Base-by-base conservation (phyloP, 2,888 invertebrate genomes). In the Aproaerema taeniolella region DNA sequence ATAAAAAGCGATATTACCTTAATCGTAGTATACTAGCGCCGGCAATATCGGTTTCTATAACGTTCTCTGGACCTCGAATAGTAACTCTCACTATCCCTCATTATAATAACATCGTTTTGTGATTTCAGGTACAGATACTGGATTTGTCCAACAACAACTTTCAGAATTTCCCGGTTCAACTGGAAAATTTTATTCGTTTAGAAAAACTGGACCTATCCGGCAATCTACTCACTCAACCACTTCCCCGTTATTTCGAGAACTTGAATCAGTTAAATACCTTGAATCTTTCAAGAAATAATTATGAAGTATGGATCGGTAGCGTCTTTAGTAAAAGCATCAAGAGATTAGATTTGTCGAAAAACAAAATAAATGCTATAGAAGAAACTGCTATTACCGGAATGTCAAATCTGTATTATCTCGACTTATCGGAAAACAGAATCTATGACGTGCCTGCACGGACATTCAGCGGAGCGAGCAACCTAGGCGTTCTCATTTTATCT, bases 371-470 rank as follows among this genome's bases (percentile, higher is more conserved):
- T 25, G 67, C 61, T 1, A 74, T 94, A 12, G 89, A 91, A 31
- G 69, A 76, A 31, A 85, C 87, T 39, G 88, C 91, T 0, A 93
- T 94, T 60, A 67, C 63, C 12, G 82, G 79, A 30, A 70, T 92
- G 49, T 70, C 82, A 26, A 71, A 83, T 36, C 67, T 94, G 20
- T 81, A 85, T 37, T 71, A 72, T 16, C 67, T 94, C 10, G 91
- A 94, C 67, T 72, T 94, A 54, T 92, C 93, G 0, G 89, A 88
- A 55, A 94, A 94, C 62, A 89, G 89, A 66, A 81, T 94, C 35
- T 76, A 87, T 9, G 65, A 79, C 14, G 63, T 94, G 43, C 86
- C 89, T 44, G 64, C 86, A 2, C 80, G 81, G 31, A 73, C 89
- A 2, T 91, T 94, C 55, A 67, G 75, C 4, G 78, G 87, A 35